phyloP scores from a whole-genome alignment of 2,113 vertebrate species.

The Xenus cinereus region DNA sequence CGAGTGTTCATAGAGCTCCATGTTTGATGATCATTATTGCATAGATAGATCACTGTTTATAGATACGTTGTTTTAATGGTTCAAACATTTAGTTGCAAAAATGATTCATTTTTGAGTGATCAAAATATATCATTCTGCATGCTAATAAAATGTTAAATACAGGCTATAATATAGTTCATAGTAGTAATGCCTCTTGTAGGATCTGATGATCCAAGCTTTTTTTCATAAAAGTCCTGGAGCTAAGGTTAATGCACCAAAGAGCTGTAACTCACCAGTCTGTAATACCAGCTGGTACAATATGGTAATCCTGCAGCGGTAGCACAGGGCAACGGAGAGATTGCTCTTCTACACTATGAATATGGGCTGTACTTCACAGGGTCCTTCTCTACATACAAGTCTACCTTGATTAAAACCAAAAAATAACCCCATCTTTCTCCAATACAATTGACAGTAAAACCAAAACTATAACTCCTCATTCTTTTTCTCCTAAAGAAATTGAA shows the following conservation, averaged over 20 bases:
- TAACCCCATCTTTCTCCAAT: neutral
- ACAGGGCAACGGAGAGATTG: neutral
- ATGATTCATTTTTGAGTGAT: slow-evolving; percentile 26
- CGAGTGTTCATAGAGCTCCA: neutral
- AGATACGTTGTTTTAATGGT: slow-evolving; percentile 35
- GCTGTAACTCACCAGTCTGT: slow-evolving; percentile 24
- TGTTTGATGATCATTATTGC: slow-evolving; percentile 17
- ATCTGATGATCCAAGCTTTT: slow-evolving; percentile 3
- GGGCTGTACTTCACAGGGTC: neutral
- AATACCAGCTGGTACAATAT: neutral
- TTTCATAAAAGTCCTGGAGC: slow-evolving; percentile 35
- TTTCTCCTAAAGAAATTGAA: neutral
- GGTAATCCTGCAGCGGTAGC: neutral
- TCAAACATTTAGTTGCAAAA: slow-evolving; percentile 57
- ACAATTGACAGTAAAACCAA: neutral
- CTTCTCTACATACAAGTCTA: neutral
- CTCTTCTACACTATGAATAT: neutral
- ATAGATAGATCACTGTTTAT: slow-evolving; percentile 47
- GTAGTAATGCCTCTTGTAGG: slow-evolving; percentile 2
- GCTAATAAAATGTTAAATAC: slow-evolving; percentile 63
- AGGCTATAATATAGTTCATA: slow-evolving; percentile 29
- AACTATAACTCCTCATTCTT: neutral
- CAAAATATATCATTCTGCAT: slow-evolving; percentile 17
- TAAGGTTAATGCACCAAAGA: slow-evolving; percentile 43
- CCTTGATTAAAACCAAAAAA: neutral